Evolutionary conservation across 2,888 invertebrate genomes (phyloP).

Genomic region (Heliothis peltigera): DNA sequence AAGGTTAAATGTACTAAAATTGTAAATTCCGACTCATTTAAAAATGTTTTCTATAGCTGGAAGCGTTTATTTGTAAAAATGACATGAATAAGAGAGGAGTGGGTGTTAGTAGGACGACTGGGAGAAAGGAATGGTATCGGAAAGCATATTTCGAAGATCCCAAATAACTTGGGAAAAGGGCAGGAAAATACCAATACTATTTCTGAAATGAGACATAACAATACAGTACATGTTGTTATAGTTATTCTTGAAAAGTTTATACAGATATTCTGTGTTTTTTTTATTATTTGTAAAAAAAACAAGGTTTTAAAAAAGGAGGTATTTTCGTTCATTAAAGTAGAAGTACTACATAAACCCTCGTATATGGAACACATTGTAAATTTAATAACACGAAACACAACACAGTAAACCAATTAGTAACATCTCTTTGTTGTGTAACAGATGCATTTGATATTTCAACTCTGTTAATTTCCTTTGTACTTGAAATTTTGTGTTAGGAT

Average conservation of each 20-base stretch:
- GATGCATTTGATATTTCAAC: conserved; percentile 10
- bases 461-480: not conserved
- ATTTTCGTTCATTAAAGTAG: not conserved
- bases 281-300: not conserved
- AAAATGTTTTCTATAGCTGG: conserved; percentile 31
- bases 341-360: not conserved
- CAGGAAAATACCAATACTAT: too few species aligned
- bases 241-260: conserved; percentile 12
- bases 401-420: conserved; percentile 17
- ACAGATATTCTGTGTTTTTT: not conserved
- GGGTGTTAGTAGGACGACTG: too few species aligned
- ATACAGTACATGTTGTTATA: conserved; percentile 20
- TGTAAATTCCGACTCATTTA: conserved; percentile 15
- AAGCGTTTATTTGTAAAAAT: conserved; percentile 29
- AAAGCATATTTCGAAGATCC: too few species aligned
- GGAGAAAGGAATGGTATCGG: too few species aligned
- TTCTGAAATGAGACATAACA: conserved; percentile 14
- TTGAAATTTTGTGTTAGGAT: not conserved
- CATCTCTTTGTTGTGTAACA: not conserved
- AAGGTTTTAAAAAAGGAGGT: not conserved
- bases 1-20: not conserved
- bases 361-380: not conserved
- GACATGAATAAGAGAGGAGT: not conserved
- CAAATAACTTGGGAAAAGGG: too few species aligned
- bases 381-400: not conserved